Base-by-base conservation (phyloP, 2,113 vertebrate genomes). In the Eleginops maclovinus region DNA sequence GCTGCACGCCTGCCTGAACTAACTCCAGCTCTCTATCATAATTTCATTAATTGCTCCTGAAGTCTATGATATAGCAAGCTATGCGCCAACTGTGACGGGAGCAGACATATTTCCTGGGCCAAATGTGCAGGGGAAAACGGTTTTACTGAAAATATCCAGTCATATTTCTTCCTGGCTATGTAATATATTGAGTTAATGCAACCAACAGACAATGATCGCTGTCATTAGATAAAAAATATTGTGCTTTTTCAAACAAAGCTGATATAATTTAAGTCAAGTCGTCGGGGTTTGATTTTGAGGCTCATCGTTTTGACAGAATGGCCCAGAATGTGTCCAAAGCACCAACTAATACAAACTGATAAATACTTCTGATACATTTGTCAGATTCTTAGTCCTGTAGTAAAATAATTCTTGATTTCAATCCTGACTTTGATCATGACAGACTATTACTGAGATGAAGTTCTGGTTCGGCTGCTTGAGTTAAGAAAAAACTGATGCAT, bases 31-130 rank as follows among this genome's bases (percentile, higher is more conserved):
- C 85, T 91, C 87, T 65, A 90, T 92, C 89, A 91, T 89, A 61
- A 87, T 90, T 92, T 89, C 91, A 93, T 92, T 90, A 92, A 91
- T 91, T 90, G 89, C 88, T 88, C 87, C 86, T 87, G 85, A 89
- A 89, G 89, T 90, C 84, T 83, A 87, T 87, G 88, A 92, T 89
- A 91, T 83, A 83, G 82, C 40, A 75, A 85, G 89, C 55, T 31
- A 71, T 71, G 82, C 88, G 72, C 71, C 86, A 46, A 86, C 89
- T 89, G 86, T 83, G 88, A 85, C 64, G 77, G 82, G 79, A 83
- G 86, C 54, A 86, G 81, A 51, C 85, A 70, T 60, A 81, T 81
- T 84, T 84, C 71, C 75, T 61, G 55, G 50, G 81, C 86, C 83
- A 89, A 93, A 90, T 91, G 83, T 77, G 83, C 69, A 63, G 11